Evolutionary conservation across 2,113 vertebrate species (phyloP).

Genomic region (Lynx canadensis): DNA sequence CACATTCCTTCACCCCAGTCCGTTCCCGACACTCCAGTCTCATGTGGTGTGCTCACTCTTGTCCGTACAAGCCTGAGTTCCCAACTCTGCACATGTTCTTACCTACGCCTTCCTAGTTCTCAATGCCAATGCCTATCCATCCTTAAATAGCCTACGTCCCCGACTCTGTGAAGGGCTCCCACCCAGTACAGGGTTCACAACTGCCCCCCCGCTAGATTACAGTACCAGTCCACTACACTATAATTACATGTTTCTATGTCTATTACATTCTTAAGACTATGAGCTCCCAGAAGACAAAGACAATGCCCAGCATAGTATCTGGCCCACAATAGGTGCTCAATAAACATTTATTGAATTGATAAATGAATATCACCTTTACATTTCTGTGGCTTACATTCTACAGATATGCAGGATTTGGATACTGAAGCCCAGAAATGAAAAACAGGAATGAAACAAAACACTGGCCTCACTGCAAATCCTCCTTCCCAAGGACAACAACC

Average conservation of each 20-base stretch:
- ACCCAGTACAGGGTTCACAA: not conserved
- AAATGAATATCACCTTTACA: not conserved
- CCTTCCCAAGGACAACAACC: not conserved
- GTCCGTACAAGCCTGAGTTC: not conserved
- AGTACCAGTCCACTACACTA: no score
- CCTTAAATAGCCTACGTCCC: not conserved
- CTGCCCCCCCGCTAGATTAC: not conserved
- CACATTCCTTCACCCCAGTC: not conserved
- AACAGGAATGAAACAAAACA: constrained; percentile 1
- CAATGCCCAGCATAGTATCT: not conserved
- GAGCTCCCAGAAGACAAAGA: not conserved
- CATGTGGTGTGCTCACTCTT: not conserved
- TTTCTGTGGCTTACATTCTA: not conserved
- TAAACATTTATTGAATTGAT: not conserved
- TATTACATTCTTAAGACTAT: not conserved
- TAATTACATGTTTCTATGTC: not conserved
- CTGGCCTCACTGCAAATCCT: not conserved
- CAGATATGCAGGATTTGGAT: not conserved
- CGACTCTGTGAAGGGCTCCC: not conserved
- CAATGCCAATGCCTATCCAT: not conserved
- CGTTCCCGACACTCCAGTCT: not conserved
- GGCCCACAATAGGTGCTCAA: not conserved
- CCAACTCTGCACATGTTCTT: not conserved
- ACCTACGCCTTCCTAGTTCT: not conserved
- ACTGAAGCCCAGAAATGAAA: constrained; percentile 19